Conservation (phyloP, 2,797 vertebrate species). For the Helarctos malayanus region DNA sequence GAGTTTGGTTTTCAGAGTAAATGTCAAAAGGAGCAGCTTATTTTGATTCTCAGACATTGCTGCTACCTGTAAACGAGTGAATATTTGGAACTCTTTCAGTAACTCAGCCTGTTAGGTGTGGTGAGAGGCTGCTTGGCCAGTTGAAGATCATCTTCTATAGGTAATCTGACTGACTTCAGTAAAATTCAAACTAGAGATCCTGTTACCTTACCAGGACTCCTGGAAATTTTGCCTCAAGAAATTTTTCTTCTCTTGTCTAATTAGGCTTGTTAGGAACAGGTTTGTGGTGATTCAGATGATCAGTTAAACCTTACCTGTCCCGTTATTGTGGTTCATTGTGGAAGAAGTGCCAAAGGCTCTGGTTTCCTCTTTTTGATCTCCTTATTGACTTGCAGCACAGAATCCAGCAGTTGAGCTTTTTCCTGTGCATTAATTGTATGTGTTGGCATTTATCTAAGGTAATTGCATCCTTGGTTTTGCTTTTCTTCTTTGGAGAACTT, state of each 20-base stretch:
- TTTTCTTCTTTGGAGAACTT: slow-evolving; percentile 40
- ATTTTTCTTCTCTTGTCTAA: slow-evolving; percentile 18
- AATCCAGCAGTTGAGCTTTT: not conserved
- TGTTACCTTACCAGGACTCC: slow-evolving; percentile 20
- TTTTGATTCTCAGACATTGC: slow-evolving; percentile 43
- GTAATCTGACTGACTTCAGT: slow-evolving; percentile 35
- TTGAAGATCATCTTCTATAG: not conserved
- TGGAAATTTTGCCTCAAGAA: not conserved
- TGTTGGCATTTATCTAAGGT: not conserved
- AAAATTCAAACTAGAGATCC: slow-evolving; percentile 61
- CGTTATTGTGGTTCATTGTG: not conserved
- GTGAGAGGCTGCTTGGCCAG: not conserved
- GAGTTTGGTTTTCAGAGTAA: slow-evolving; percentile 34
- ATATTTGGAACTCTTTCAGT: slow-evolving; percentile 22
- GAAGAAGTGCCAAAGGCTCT: not conserved
- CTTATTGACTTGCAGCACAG: not conserved
- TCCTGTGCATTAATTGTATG: not conserved
- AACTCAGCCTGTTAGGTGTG: not conserved
- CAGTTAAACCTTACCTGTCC: not conserved
- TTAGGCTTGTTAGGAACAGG: not conserved
- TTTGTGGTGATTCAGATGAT: slow-evolving; percentile 26
- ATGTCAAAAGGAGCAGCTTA: not conserved
- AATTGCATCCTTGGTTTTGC: not conserved
- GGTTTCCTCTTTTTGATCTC: not conserved
- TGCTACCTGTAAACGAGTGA: slow-evolving; percentile 7